phyloP scores from a whole-genome alignment of 2,797 vertebrate species.

The Diceros bicornis region DNA sequence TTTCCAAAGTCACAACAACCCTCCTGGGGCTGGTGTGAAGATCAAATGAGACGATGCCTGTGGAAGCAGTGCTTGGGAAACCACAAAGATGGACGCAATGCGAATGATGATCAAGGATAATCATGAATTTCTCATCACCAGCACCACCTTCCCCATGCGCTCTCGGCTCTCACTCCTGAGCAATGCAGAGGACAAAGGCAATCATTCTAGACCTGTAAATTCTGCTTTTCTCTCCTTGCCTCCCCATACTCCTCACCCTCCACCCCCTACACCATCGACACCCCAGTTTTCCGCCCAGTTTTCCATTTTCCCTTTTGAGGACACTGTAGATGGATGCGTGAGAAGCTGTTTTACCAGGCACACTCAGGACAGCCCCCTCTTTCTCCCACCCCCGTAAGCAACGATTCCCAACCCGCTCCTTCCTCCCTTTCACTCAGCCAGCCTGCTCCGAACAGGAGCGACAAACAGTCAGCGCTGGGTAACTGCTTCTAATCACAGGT shows the following conservation, averaged over 20 bases:
- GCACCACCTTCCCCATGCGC: too few species aligned
- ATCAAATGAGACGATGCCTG: not conserved
- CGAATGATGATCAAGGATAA: rapidly evolving
- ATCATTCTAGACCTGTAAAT: rapidly evolving
- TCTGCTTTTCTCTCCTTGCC: not conserved
- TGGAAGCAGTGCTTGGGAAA: not conserved
- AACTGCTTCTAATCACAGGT: constrained; percentile 83
- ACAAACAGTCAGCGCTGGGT: constrained; percentile 13
- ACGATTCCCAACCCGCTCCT: not conserved
- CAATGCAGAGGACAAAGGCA: not conserved
- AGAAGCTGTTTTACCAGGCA: not conserved
- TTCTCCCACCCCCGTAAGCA: not conserved
- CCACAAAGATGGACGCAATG: rapidly evolving
- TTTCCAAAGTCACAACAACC: not conserved
- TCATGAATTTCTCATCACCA: rapidly evolving
- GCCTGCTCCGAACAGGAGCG: constrained; percentile 67
- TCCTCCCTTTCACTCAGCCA: not conserved
- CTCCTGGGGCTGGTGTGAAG: not conserved
- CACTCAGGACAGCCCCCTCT: not conserved
- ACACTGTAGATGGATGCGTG: not conserved
- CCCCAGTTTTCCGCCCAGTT: not conserved
- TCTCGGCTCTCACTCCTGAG: not conserved
- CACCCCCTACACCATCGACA: not conserved
- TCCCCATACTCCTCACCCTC: too few species aligned
- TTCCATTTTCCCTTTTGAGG: not conserved